These are phyloP conservation scores for Cercocebus atys DNA, from an alignment of 2,113 vertebrate genomes.

Conservation along the genomic window DNA sequence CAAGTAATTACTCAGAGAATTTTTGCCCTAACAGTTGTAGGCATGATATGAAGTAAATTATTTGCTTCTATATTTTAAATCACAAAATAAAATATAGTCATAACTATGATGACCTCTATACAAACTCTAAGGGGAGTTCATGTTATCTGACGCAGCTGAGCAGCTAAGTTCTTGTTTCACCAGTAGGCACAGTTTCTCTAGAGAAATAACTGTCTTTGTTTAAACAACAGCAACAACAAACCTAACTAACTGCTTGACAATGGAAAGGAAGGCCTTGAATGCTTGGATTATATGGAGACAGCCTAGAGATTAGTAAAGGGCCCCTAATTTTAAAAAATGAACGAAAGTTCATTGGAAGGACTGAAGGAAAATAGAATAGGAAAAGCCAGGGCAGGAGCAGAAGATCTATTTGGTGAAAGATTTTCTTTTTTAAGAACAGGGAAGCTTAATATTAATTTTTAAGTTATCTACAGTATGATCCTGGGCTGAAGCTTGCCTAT, in stretches of 20 bases:
- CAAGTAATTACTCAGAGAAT: background rate
- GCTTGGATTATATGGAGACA: background rate
- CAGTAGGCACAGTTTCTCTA: background rate
- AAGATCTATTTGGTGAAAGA: background rate
- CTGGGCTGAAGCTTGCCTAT: background rate
- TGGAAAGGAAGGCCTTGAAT: background rate
- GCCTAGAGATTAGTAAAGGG: background rate
- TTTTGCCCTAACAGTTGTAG: background rate
- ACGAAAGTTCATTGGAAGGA: background rate
- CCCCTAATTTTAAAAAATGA: background rate
- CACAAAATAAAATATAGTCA: background rate
- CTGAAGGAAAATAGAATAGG: background rate
- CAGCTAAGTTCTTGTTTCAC: background rate
- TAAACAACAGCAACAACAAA: background rate
- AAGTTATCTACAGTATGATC: background rate
- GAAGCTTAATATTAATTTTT: background rate
- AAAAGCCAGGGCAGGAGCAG: background rate
- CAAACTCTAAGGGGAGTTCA: background rate
- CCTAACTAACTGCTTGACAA: background rate
- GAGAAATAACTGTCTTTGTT: background rate
- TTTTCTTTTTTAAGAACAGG: background rate
- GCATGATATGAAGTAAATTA: background rate
- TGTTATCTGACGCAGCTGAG: background rate
- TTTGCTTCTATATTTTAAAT: background rate
- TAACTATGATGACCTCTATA: background rate